Evolutionary conservation across 2,888 invertebrate genomes (phyloP).

Genomic region (Mesorhabditis sp.): DNA sequence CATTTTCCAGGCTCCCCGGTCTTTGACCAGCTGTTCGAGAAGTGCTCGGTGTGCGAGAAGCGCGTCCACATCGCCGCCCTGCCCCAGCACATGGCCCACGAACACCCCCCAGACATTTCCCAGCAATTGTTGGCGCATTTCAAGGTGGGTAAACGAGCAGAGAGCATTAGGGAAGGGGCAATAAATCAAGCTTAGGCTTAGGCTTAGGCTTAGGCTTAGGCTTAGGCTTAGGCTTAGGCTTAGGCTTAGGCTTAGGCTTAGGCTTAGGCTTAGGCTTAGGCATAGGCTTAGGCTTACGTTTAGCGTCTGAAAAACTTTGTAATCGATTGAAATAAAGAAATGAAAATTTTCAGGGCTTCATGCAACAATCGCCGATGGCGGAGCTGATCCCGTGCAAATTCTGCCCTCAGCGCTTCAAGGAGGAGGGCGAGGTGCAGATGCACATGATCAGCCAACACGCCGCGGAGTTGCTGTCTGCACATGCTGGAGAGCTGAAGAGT

Average conservation of each 20-base stretch:
- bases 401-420: constrained; percentile 13
- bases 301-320: background rate
- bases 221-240: no score
- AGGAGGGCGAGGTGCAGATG: constrained; percentile 15
- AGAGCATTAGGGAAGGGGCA: no score
- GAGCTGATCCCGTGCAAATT: constrained; percentile 14
- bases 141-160: background rate
- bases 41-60: constrained; percentile 31
- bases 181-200: no score
- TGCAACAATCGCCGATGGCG: constrained; percentile 9
- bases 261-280: background rate
- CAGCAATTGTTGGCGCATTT: background rate
- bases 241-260: no score
- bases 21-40: constrained; percentile 13
- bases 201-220: no score
- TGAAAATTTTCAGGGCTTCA: background rate
- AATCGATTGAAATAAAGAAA: background rate
- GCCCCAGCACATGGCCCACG: constrained; percentile 23
- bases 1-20: no score
- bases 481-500: constrained; percentile 15
- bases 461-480: constrained; percentile 13
- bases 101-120: constrained; percentile 18
- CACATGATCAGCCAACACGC: constrained; percentile 16
- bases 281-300: background rate
- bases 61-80: constrained; percentile 21